phyloP scores from a whole-genome alignment of 2,113 vertebrate species.

The Etia nguti region DNA sequence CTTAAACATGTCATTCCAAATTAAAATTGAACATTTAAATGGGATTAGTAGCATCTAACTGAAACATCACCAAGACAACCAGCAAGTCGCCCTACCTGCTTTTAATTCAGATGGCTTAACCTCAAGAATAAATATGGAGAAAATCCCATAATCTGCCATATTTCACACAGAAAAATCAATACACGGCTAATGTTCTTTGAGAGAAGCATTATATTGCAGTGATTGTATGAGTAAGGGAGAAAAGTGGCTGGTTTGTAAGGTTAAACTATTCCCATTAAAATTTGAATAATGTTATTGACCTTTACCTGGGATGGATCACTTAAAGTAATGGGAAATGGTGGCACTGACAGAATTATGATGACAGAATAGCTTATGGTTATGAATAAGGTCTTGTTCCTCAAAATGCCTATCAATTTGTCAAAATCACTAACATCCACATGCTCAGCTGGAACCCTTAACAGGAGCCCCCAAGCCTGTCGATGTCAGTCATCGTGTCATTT shows the following conservation, averaged over 20 bases:
- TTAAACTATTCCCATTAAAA: slow-evolving; percentile 65
- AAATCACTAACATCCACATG: slow-evolving; percentile 40
- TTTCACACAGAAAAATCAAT: slow-evolving; percentile 7
- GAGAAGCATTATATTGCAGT: slow-evolving; percentile 34
- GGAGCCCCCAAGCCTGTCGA: slow-evolving; percentile 7
- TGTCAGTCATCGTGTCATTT: slow-evolving; percentile 53
- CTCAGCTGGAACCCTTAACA: slow-evolving; percentile 37
- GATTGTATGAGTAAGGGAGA: slow-evolving; percentile 20
- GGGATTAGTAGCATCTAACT: slow-evolving; percentile 50
- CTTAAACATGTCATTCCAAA: slow-evolving; percentile 66
- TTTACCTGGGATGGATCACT: slow-evolving; percentile 62
- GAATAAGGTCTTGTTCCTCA: slow-evolving; percentile 41
- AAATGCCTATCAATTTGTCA: slow-evolving; percentile 67
- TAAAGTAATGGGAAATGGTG: slow-evolving; percentile 58
- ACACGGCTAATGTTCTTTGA: slow-evolving; percentile 3
- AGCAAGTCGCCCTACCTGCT: background rate
- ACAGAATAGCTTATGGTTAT: slow-evolving; percentile 55
- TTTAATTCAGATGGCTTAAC: background rate
- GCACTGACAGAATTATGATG: slow-evolving; percentile 60
- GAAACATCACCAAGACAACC: slow-evolving; percentile 38
- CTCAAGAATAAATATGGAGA: background rate
- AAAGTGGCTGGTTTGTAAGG: slow-evolving; percentile 53
- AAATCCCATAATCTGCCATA: background rate
- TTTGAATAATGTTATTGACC: slow-evolving; percentile 67
- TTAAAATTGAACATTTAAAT: slow-evolving; percentile 66